Evolutionary conservation across 2,113 vertebrate species (phyloP), one percentile per base, ranked within the genome.

Genomic region (Girardinichthys multiradiatus): DNA sequence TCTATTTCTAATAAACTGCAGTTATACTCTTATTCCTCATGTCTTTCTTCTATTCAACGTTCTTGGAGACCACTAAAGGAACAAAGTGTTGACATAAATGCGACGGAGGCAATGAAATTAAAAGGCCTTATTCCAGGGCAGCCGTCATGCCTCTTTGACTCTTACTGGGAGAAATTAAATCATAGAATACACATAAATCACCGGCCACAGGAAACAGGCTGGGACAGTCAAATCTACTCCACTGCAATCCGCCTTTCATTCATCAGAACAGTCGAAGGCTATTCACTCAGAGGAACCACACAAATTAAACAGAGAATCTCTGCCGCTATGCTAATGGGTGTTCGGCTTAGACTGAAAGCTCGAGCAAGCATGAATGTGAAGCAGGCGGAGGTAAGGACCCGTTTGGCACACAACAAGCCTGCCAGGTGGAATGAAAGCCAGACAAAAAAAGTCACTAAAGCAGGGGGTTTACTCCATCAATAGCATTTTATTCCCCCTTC

Each of bases 111-210:
- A 71, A 81, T 87, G 88, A 87, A 93, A 94, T 94, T 90, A 92
- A 90, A 87, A 90, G 80, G 86, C 78, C 86, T 93, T 88, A 87
- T 91, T 93, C 90, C 71, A 63, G 85, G 88, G 87, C 79, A 76
- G 91, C 80, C 79, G 76, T 64, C 45, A 45, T 65, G 87, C 89
- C 87, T 90, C 81, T 86, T 91, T 91, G 90, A 93, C 92, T 93
- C 83, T 82, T 61, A 79, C 88, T 71, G 82, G 83, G 92, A 89
- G 86, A 92, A 94, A 95, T 94, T 90, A 92, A 95, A 94, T 93
- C 86, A 94, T 91, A 91, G 91, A 91, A 94, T 94, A 92, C 92
- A 92, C 94, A 95, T 95, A 95, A 95, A 95, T 95, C 94, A 95
- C 89, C 15, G 70, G 64, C 72, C 84, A 70, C 87, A 88, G 90